These are phyloP conservation scores for Xenops minutus DNA, from an alignment of 2,797 vertebrate genomes.

Conservation along the genomic window DNA sequence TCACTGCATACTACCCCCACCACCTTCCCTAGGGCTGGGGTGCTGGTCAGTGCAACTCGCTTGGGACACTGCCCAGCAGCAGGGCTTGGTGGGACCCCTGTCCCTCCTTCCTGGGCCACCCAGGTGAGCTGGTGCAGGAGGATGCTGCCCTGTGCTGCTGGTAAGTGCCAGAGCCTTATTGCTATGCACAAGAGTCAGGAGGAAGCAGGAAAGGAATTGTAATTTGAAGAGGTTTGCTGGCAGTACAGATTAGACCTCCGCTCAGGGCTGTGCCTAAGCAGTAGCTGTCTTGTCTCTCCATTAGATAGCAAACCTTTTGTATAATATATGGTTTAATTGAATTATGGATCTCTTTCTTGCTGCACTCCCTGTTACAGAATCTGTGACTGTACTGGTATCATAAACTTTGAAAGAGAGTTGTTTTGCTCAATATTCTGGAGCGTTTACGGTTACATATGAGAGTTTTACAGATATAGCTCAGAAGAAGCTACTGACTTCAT, in stretches of 20 bases:
- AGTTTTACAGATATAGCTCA: background rate
- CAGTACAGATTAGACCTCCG: background rate
- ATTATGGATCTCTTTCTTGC: background rate
- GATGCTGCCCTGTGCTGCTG: background rate
- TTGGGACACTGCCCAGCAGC: fast-evolving
- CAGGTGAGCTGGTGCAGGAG: background rate
- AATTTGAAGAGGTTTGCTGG: background rate
- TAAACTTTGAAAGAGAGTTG: background rate
- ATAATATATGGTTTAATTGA: background rate
- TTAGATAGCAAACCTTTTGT: background rate
- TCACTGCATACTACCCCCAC: fast-evolving
- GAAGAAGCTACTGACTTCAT: background rate
- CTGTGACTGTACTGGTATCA: background rate
- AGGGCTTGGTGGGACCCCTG: background rate
- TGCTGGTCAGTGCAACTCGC: fast-evolving
- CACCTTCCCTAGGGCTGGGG: too few relatives aligned
- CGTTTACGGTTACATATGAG: background rate
- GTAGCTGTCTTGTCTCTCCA: background rate
- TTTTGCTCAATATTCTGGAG: background rate
- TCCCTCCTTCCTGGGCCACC: fast-evolving
- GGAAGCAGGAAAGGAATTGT: background rate
- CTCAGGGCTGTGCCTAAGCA: background rate
- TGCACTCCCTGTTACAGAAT: background rate
- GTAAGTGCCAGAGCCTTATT: fast-evolving
- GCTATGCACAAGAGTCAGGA: background rate